Evolutionary conservation across 2,113 vertebrate species (phyloP), one percentile per base, ranked within the genome.

Genomic region (Erpornis zantholeuca): DNA sequence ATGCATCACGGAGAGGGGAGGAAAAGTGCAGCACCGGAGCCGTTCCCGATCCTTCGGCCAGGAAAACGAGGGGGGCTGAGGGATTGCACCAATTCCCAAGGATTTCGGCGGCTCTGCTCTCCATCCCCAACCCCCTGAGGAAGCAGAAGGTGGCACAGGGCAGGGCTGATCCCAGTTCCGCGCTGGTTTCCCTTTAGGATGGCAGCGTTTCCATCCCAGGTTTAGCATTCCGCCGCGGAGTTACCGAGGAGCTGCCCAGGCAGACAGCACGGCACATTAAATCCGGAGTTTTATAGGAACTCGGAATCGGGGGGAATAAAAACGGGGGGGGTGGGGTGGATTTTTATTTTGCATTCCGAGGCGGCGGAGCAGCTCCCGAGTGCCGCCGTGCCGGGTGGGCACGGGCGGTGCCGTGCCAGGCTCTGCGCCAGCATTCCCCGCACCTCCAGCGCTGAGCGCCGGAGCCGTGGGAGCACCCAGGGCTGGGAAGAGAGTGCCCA

Each of bases 41-140:
- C 50, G 20, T 36, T 47, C 57, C 5, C 8, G 4, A 11, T 40
- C 16, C 44, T 72, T 50, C 17, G 5, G 4, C 80, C 63, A 7
- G n/a, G 36, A 14, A 76, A 66, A 16, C 12, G 3, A 31, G 50
- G 2, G 22, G 28, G 47, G 69, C 28, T 8, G 59, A 54, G 60
- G 50, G 42, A 35, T 0, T 11, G 24, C 1, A 1, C 0, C 1
- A 20, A 35, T 57, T 7, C 28, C 53, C 6, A 0, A 21, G 36
- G 71, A 47, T 54, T 47, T 31, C 20, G 27, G 70, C 25, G n/a
- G 90, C 69, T 75, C 81, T 12, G 42, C 64, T 83, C 54, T 28
- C 7, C n/a, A n/a, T n/a, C 14, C 49, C 24, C 6, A 56, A 9
- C 9, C 29, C 36, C 63, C 42, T 9, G 60, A 44, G 45, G 45